Evolutionary conservation across 2,113 vertebrate genomes (phyloP).

Genomic region (Lophius piscatorius): DNA sequence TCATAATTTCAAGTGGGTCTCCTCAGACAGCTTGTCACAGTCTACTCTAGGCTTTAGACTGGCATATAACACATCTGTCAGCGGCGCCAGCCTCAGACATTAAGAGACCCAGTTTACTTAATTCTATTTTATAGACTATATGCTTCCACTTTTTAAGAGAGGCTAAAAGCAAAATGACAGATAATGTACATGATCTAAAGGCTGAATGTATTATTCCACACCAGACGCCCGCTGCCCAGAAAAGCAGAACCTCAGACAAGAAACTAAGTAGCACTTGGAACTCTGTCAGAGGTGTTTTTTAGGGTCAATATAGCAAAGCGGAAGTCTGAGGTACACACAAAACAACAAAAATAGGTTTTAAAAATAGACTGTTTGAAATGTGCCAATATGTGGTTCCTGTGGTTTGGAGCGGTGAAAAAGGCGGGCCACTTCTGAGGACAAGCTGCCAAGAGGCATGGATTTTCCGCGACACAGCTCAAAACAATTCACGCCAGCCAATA

Average conservation of each 20-base stretch:
- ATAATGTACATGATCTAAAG: slow-evolving; percentile 50
- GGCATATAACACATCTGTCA: slow-evolving; percentile 35
- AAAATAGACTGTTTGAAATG: slow-evolving; percentile 74
- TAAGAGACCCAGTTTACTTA: slow-evolving; percentile 40
- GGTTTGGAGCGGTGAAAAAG: slow-evolving; percentile 70
- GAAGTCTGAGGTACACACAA: slow-evolving; percentile 75
- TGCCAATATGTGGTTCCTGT: slow-evolving; percentile 79
- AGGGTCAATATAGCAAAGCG: slow-evolving; percentile 69
- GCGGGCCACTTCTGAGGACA: slow-evolving; percentile 74
- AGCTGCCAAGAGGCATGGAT: slow-evolving; percentile 69
- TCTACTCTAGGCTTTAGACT: not conserved
- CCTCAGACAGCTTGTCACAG: not conserved
- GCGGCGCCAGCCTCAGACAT: slow-evolving; percentile 25
- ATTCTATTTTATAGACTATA: slow-evolving; percentile 55
- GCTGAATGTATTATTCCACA: slow-evolving; percentile 59
- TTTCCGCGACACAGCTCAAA: slow-evolving; percentile 76
- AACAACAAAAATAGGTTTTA: slow-evolving; percentile 73
- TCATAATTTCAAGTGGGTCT: not conserved
- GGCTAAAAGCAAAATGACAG: slow-evolving; percentile 50
- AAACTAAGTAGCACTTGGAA: slow-evolving; percentile 66
- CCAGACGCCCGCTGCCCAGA: slow-evolving; percentile 50
- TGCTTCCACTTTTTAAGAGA: slow-evolving; percentile 39
- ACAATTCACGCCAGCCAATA: slow-evolving; percentile 77
- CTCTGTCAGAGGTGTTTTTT: slow-evolving; percentile 66
- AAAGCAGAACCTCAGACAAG: slow-evolving; percentile 65